A percentile compares a stretch with the other conserved stretches of the same genome.
Evolutionary conservation across 2,888 invertebrate genomes (phyloP).

Genomic region (Agrotis segetum): DNA sequence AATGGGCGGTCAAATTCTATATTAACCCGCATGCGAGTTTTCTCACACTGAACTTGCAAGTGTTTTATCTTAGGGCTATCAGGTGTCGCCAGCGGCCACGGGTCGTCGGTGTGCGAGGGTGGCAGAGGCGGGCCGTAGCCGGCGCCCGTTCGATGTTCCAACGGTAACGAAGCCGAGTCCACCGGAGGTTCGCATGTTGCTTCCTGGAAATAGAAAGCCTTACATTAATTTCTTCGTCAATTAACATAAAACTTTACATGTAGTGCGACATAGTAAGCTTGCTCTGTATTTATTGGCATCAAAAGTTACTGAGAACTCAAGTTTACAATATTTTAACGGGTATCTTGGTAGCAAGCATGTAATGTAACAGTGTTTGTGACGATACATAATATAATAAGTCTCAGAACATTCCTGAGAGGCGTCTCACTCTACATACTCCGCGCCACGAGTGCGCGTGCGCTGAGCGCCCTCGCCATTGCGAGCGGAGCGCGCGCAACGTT

Average conservation of each 20-base stretch:
- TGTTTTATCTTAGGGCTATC: constrained; percentile 98
- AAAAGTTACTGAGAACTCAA: constrained; percentile 13
- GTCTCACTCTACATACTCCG: constrained; percentile 87
- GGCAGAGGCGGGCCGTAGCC: constrained; percentile 94
- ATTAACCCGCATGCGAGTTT: constrained; percentile 98
- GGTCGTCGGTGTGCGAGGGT: constrained; percentile 93
- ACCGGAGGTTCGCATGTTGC: constrained; percentile 95
- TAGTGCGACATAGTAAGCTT: neutral
- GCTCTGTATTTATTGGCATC: neutral
- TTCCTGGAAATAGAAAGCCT: constrained; percentile 90
- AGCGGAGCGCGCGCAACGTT: constrained; percentile 74
- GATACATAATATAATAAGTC: constrained; percentile 56
- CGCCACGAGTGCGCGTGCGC: constrained; percentile 79
- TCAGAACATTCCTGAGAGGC: constrained; percentile 77
- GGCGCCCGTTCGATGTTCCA: constrained; percentile 95
- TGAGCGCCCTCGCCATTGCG: constrained; percentile 69
- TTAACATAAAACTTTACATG: constrained; percentile 6
- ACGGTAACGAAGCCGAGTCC: constrained; percentile 95
- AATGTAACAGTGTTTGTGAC: constrained; percentile 42
- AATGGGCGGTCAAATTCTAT: constrained; percentile 98
- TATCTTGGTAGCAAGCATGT: constrained; percentile 35
- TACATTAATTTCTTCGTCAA: constrained; percentile 30
- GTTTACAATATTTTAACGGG: constrained; percentile 22
- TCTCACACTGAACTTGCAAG: constrained; percentile 98
- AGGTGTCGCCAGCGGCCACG: constrained; percentile 96